Evolutionary conservation across 2,888 invertebrate species (phyloP), one percentile per base, ranked within the genome.

Genomic region (Uropetala carovei): DNA sequence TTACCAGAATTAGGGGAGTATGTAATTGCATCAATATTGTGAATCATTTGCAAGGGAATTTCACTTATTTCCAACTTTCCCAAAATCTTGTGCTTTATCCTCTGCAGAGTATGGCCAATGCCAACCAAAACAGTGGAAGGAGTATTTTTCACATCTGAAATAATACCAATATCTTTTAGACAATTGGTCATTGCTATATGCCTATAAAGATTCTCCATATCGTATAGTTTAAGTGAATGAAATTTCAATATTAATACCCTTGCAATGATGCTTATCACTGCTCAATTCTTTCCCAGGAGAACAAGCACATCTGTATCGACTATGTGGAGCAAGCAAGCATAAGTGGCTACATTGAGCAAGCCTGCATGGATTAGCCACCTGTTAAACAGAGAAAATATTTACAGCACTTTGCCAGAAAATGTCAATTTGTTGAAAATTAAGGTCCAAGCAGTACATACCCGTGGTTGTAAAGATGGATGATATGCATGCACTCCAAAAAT

Each of bases 401-500:
- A 10, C 2, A 56, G 16, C 57, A 43, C 18, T 16, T 4, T 64
- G 14, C 2, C 64, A 91, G 58, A 18, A 30, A 91, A 86, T 64
- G 68, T 81, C 81, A 27, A 84, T 7, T 16, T 18, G 91, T 81
- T 64, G 82, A 81, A 92, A 91, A 92, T 43, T 1, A 43, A 43
- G 1, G 43, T 43, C 43, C 5, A 5, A 43, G 43, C 43, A 43
- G 43, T 43, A 43, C 43, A 43, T 43, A 43, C 43, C 64, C 93
- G 93, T 0, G 95, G 95, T 94, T 97, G 96, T 93, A 97, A 95
- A 0, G 96, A 95, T 0, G 97, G 96, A 94, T 98, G 98, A 94
- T 97, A 98, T 16, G 98, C 96, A 93, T 97, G 97, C 83, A 98
- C 95, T 0, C 97, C 97, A 95, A 96, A 95, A 83, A 96, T 96